Base-by-base conservation (phyloP, 2,888 invertebrate genomes). In the Limnephilus marmoratus region DNA sequence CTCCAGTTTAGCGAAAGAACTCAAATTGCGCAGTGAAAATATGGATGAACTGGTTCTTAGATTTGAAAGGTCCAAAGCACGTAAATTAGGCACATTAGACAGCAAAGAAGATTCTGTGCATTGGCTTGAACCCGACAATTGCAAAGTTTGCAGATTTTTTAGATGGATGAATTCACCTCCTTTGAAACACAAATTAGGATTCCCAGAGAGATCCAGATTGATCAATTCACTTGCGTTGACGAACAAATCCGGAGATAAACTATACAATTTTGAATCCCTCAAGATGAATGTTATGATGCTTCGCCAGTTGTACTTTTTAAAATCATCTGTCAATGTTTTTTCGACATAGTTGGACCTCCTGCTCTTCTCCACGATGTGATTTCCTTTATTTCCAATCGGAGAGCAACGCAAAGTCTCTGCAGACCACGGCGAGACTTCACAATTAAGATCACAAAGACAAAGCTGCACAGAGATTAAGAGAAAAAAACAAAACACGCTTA, bases 191-290 rank as follows among this genome's bases (percentile, higher is more conserved):
- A 80, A 31, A 5, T 41, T 15, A 1, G 68, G 80, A n/a, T 89
- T 89, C 1, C 41, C 88, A 15, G 88, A 89, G 12, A 89, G 37
- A 15, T 89, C 88, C n/a, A 89, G 34, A 80, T 34, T 89, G 37
- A 89, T 7, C 81, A 89, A 81, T 37, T 18, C 18, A 80, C 88
- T 89, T 1, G 88, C 88, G 37, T 89, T 81, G 41, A 41, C 37
- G 37, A 89, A 89, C 41, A 89, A 81, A 15, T 89, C 81, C 12
- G 68, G 34, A n/a, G 24, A 34, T 1, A 89, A 45, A 9, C n/a
- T 81, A 11, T 31, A n/a, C 9, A 89, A 3, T 2, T 81, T 80
- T 18, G n/a, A n/a, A 80, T 89, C 88, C n/a, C 18, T 89, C 88
- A 89, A n/a, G n/a, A 89, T n/a, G 34, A 89, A 31, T 12, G 31